Base-by-base conservation (phyloP, 2,797 vertebrate species). In the Hoplostethus atlanticus region DNA sequence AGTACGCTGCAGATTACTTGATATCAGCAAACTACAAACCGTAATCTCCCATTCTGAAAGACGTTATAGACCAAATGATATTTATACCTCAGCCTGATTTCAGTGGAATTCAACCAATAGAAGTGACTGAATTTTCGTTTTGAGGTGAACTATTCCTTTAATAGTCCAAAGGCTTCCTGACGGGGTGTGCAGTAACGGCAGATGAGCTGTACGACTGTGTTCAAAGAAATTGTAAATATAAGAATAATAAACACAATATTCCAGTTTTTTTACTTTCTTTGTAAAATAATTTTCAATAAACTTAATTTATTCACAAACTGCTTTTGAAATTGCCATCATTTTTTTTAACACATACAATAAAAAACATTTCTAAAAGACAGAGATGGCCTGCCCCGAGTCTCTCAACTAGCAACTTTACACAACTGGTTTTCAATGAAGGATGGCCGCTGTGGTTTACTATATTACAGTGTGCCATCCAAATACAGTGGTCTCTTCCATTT, bases 291-390 rank as follows among this genome's bases (percentile, higher is more conserved):
- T 94, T 92, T 93, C 93, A 94, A 94, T 94, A 94, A 94, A 94
- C 92, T 93, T 94, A 90, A 95, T 95, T 95, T 95, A 94, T 95
- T 94, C 93, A 95, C 93, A 95, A 95, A 95, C 94, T 85, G 91
- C 87, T 92, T 93, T 87, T 92, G 90, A 94, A 93, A 91, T 92
- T 85, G 79, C 80, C 88, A 85, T 89, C 80, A 81, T 89, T 88
- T 91, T 85, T 88, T 58, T 84, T 88, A 92, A 93, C 93, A 94
- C 92, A 91, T 93, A 94, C 89, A 92, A 94, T 92, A 92, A 93
- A 93, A 93, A 94, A 94, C 91, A 91, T 90, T 86, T 93, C 90
- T 94, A 93, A 93, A 93, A 94, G 92, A 93, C 90, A 80, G 81
- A 88, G 91, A 89, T 88, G 89, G 88, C 90, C 66, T 80, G 74